Conservation (phyloP, 2,797 vertebrate genomes). For the Diglossa cyanea region DNA sequence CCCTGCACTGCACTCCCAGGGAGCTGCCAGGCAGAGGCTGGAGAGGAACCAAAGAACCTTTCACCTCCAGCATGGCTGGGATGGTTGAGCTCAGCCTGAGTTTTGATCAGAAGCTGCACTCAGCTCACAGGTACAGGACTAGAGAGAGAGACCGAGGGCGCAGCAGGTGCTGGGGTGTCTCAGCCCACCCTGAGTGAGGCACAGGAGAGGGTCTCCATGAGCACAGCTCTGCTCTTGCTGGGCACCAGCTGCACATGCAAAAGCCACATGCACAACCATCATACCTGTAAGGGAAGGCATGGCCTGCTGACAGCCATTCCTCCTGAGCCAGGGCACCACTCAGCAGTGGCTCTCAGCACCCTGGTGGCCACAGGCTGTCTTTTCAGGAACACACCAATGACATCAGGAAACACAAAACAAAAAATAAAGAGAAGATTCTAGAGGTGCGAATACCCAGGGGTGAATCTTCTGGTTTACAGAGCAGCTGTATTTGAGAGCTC, state of each 20-base stretch:
- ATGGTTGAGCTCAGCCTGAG: not conserved
- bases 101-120: not conserved
- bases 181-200: rapidly evolving
- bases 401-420: not conserved
- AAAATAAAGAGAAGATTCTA: not conserved
- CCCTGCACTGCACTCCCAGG: not conserved
- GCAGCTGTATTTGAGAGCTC: not conserved
- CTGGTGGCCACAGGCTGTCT: not conserved
- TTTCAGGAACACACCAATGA: not conserved
- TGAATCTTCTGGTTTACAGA: not conserved
- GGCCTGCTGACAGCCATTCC: rapidly evolving
- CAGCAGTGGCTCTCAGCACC: not conserved
- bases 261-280: not conserved
- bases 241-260: not conserved
- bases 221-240: not conserved
- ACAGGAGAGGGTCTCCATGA: not conserved
- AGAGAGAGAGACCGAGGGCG: rapidly evolving
- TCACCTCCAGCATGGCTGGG: not conserved
- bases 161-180: rapidly evolving
- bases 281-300: not conserved
- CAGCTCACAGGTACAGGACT: not conserved
- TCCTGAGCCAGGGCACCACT: not conserved
- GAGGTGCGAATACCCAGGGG: not conserved
- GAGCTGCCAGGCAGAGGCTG: not conserved
- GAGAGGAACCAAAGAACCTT: not conserved